Conservation (phyloP, 1,140 invertebrate species). For the Temnothorax longispinosus region DNA sequence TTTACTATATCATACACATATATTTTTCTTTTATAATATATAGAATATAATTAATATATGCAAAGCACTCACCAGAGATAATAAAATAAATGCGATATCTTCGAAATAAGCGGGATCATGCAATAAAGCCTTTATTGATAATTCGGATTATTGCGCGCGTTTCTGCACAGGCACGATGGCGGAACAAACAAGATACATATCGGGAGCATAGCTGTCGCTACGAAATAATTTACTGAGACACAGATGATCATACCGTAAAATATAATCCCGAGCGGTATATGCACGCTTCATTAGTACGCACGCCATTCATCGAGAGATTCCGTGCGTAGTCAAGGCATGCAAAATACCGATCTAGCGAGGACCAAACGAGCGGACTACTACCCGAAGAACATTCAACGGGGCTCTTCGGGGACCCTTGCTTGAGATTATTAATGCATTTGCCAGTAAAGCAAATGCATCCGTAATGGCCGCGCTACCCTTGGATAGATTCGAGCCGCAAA, state of each 20-base stretch:
- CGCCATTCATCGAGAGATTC: constrained; percentile 43
- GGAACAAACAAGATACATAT: constrained; percentile 5
- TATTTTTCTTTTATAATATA: neutral
- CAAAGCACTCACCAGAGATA: neutral
- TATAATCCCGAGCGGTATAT: constrained; percentile 27
- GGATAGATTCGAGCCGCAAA: constrained; percentile 4
- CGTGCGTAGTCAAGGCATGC: neutral
- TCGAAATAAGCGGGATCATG: neutral
- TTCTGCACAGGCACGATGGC: neutral
- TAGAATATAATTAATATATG: neutral
- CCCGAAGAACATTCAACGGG: constrained; percentile 17
- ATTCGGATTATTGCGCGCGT: neutral
- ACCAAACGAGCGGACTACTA: constrained; percentile 21
- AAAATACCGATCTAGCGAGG: neutral
- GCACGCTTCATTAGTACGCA: constrained; percentile 48
- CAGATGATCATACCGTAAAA: constrained; percentile 21
- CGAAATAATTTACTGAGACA: constrained; percentile 26
- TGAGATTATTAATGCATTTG: constrained; percentile 49
- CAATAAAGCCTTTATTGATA: constrained; percentile 27
- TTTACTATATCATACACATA: neutral
- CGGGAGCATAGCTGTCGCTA: neutral
- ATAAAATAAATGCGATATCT: neutral
- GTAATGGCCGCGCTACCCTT: constrained; percentile 35
- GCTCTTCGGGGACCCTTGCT: constrained; percentile 13
- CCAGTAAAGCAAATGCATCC: constrained; percentile 45